Evolutionary conservation across 1,140 invertebrate genomes (phyloP).

Genomic region (Amyelois transitella): DNA sequence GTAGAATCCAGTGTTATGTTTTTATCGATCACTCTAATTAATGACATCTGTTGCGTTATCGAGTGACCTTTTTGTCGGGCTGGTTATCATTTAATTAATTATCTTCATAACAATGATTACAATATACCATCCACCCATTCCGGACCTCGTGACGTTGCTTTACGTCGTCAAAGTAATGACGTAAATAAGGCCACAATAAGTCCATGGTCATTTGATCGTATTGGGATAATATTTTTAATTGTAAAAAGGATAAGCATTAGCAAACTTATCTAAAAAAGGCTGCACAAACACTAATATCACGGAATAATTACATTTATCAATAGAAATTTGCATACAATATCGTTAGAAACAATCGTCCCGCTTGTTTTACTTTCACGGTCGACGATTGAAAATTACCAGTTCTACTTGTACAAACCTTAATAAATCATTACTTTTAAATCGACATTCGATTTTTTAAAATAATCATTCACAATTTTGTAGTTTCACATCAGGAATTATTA

Average conservation of each 20-base stretch:
- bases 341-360: conserved; percentile 51
- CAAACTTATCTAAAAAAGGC: too few species aligned
- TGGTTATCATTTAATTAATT: conserved; percentile 47
- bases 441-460: too few species aligned
- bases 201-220: not conserved
- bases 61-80: conserved; percentile 31
- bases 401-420: too few species aligned
- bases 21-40: not conserved
- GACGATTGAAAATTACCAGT: conserved; percentile 33
- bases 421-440: too few species aligned
- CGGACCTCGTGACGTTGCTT: not conserved
- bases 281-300: too few species aligned
- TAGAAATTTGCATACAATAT: conserved; percentile 65
- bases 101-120: conserved; percentile 15
- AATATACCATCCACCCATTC: not conserved
- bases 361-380: conserved; percentile 51
- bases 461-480: too few species aligned
- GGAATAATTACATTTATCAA: too few species aligned
- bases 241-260: too few species aligned
- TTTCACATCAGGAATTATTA: too few species aligned
- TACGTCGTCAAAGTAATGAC: not conserved
- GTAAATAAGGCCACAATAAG: not conserved
- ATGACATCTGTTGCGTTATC: conserved; percentile 22
- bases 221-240: too few species aligned
- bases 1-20: not conserved